Base-by-base conservation (phyloP, 2,797 vertebrate genomes). In the Lithobates sylvaticus region DNA sequence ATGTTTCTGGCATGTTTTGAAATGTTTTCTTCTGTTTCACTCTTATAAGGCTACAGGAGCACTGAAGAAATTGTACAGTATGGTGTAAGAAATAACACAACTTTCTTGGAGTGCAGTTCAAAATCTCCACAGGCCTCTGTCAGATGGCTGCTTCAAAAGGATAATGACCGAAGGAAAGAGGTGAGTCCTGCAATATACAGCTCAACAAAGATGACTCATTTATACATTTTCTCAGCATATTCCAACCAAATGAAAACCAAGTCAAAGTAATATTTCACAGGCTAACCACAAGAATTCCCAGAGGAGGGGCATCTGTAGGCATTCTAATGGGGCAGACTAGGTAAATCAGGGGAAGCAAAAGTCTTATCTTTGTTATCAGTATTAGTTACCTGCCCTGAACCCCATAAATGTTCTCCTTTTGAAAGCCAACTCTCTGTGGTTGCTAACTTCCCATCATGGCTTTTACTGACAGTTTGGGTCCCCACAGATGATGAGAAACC, bases 121-220 rank as follows among this genome's bases (percentile, higher is more conserved):
- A 99, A 98, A 92, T 96, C 97, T 90, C 98, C 98, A 0, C 98
- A 98, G 91, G 97, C 97, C 15, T 97, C 97, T 5, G 90, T 99
- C 89, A 97, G 96, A 88, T 99, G 98, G 98, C 92, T 99, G 26
- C 94, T 99, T 68, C 98, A 99, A 91, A 96, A 98, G 87, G 96
- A 98, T 93, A 97, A 98, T 29, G 98, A 99, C 94, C 94, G 98
- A 87, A 96, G 98, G 90, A 99, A 99, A 93, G 98, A 99, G 97
- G 98, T 99, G 89, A 93, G 96, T 2, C 50, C 5, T 32, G 10
- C 27, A 54, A 9, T 65, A 65, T 23, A n/a, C 61, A 65, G 23
- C 2, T 10, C n/a, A 13, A 13, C 12, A 15, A 26, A 67, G 10
- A 15, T 67, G 27, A 29, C 26, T 67, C 6, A 61, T 18, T 12